Evolutionary conservation across 2,888 invertebrate genomes (phyloP), one percentile per base, ranked within the genome.

Genomic region (Altica lythri): DNA sequence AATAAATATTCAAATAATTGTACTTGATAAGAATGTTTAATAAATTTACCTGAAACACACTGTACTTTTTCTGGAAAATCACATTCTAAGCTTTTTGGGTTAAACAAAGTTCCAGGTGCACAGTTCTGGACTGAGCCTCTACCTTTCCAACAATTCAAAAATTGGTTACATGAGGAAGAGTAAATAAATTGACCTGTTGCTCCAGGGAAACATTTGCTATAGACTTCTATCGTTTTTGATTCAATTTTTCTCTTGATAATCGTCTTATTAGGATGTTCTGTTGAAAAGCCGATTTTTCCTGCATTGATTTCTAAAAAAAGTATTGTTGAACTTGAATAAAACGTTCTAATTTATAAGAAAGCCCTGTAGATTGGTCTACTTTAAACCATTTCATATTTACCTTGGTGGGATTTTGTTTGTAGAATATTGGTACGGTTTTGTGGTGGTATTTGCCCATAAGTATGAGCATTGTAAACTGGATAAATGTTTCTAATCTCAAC

Each of bases 71-170:
- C 73, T 0, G 83, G 82, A 61, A 78, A 83, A 72, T 86, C 86
- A 64, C 87, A 87, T 67, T 83, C 82, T 17, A 81, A 68, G 0
- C 80, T 80, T 30, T 77, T 76, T 0, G 83, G 81, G 73, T 84
- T 86, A 66, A 87, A 87, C 1, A 84, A 76, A 0, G 86, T 87
- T 8, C 72, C 72, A 4, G 86, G 83, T 0, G 83, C 79, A 68
- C 87, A 87, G 8, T 80, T 81, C 62, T 84, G 83, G 3, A 85
- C 78, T 38, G 75, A 75, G 0, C 84, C 83, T 32, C 82, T 77
- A 0, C 86, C 87, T 55, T 82, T 81, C 79, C 81, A 83, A 64
- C 87, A 87, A 67, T 83, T 85, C n/a, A 86, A 77, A 68, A 81
- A 87, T 57, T 83, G 82, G 57, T 83, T 80, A 60, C 87, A 87